These are phyloP conservation scores for Ceratotherium simum DNA, from an alignment of 2,113 vertebrate genomes.

Conservation along the genomic window DNA sequence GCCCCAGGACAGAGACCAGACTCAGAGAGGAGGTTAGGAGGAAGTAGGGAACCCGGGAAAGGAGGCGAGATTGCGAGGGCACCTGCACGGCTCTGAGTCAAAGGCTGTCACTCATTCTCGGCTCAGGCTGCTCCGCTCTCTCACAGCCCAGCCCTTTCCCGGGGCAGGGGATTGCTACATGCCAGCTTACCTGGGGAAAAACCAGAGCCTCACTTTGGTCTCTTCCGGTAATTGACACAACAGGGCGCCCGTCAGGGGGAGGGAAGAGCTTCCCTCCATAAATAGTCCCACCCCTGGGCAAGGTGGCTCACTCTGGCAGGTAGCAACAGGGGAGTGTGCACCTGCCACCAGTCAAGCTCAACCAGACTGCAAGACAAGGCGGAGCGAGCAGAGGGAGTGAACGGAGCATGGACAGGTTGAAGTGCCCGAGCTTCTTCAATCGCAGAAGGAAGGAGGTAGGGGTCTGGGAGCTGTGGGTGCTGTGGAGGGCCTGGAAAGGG, in stretches of 20 bases:
- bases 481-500: not conserved
- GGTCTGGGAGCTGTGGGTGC: not conserved
- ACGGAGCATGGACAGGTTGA: slow-evolving; percentile 78
- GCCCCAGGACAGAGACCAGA: slow-evolving; percentile 54
- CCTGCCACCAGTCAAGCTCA: slow-evolving; percentile 70
- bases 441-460: slow-evolving; percentile 61
- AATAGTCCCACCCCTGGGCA: slow-evolving; percentile 80
- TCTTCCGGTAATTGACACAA: slow-evolving; percentile 78
- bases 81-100: slow-evolving; percentile 70
- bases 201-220: slow-evolving; percentile 68
- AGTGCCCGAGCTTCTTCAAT: slow-evolving; percentile 73
- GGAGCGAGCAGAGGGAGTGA: slow-evolving; percentile 54
- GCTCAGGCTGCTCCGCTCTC: not conserved
- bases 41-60: slow-evolving; percentile 48
- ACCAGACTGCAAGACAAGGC: slow-evolving; percentile 60
- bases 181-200: slow-evolving; percentile 73
- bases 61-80: slow-evolving; percentile 29
- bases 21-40: not conserved
- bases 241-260: slow-evolving; percentile 47
- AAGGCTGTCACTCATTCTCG: slow-evolving; percentile 69
- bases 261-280: slow-evolving; percentile 74
- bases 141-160: slow-evolving; percentile 74
- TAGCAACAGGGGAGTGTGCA: slow-evolving; percentile 63
- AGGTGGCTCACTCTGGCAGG: slow-evolving; percentile 77
- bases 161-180: slow-evolving; percentile 68